These are phyloP conservation scores for Anas platyrhynchos DNA, from an alignment of 2,113 vertebrate species.

Conservation along the genomic window DNA sequence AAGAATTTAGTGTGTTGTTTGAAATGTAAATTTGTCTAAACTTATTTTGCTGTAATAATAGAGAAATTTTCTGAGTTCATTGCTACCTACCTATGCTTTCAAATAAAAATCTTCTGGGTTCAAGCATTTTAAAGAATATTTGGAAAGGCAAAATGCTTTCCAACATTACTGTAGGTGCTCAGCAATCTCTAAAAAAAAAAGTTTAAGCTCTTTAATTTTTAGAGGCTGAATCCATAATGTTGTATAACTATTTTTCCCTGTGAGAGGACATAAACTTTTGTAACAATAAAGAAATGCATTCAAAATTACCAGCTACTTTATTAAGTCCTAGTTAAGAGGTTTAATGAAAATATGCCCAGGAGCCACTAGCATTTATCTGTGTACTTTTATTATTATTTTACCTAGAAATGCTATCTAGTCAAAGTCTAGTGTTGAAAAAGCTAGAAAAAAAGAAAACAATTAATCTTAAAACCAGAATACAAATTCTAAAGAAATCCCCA, in stretches of 20 bases:
- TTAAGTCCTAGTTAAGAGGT: background rate
- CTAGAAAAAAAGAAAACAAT: background rate
- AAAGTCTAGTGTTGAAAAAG: background rate
- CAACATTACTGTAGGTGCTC: background rate
- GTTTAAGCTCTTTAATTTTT: background rate
- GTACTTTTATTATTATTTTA: background rate
- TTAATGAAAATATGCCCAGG: background rate
- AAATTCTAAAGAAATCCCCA: background rate
- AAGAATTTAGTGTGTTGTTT: background rate
- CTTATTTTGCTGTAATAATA: background rate
- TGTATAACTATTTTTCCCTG: background rate
- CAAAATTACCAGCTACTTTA: background rate
- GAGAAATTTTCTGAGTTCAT: background rate
- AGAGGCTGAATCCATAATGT: background rate
- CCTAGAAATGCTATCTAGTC: background rate
- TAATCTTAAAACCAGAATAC: background rate
- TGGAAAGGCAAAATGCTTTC: background rate
- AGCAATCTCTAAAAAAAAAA: background rate
- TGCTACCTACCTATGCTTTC: background rate
- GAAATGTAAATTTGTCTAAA: background rate
- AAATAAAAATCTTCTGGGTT: background rate
- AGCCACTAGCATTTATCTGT: background rate
- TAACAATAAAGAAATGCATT: background rate
- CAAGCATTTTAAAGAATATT: background rate
- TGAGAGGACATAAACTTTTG: background rate